phyloP scores from a whole-genome alignment of 2,113 vertebrate species.

The Terrapene triunguis region DNA sequence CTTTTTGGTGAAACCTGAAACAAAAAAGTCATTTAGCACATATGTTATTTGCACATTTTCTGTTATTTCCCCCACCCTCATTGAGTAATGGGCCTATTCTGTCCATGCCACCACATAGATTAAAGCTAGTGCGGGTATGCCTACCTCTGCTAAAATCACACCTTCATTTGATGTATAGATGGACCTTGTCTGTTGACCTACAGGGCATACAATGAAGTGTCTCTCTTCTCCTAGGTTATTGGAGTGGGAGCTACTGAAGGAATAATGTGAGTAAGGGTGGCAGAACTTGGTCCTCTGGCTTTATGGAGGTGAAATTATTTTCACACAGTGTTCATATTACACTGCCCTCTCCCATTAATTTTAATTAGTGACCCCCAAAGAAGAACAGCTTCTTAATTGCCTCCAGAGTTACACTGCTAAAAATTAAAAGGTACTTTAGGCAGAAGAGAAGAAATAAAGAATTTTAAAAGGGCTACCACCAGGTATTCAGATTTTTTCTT shows the following conservation, averaged over 20 bases:
- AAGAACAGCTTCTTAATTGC: background rate
- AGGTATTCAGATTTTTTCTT: background rate
- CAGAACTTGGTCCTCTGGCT: background rate
- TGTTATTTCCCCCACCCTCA: too few relatives aligned
- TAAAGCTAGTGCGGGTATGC: background rate
- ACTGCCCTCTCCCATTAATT: background rate
- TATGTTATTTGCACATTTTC: too few relatives aligned
- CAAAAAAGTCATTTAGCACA: too few relatives aligned
- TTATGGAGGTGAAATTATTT: accelerated
- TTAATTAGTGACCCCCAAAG: background rate
- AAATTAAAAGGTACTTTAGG: background rate
- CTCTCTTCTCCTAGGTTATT: background rate
- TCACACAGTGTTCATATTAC: background rate
- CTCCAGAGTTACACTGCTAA: background rate
- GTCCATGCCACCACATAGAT: background rate
- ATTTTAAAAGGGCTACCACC: background rate
- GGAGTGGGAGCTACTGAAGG: background rate
- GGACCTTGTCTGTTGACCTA: background rate
- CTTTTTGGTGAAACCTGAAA: too few relatives aligned
- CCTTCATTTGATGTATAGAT: background rate
- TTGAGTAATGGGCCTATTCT: too few relatives aligned
- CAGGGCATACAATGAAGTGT: background rate
- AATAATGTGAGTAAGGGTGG: background rate
- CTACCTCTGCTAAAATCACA: background rate
- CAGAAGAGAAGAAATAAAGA: background rate